Conservation (phyloP, 2,888 invertebrate genomes). For the Andrena minutula region DNA sequence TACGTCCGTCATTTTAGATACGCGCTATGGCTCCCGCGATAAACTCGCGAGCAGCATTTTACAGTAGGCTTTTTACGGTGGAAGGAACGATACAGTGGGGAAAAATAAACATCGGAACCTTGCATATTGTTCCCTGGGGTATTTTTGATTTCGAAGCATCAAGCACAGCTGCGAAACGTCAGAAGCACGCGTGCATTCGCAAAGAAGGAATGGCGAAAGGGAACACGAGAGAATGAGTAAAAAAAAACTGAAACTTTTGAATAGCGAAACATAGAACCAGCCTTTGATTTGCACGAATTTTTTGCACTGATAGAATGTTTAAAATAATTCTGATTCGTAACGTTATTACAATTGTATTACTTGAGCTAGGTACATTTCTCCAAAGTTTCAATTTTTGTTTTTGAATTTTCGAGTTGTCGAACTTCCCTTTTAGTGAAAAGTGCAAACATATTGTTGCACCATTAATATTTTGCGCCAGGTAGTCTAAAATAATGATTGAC, state of each 20-base stretch:
- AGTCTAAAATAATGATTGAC: too few relatives aligned
- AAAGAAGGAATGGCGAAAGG: slow-evolving; percentile 11
- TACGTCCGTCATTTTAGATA: not conserved
- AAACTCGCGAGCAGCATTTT: slow-evolving; percentile 25
- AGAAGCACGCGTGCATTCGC: slow-evolving; percentile 24
- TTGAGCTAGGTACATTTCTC: too few relatives aligned
- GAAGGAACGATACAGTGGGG: slow-evolving; percentile 46
- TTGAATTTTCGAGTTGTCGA: too few relatives aligned
- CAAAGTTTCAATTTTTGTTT: too few relatives aligned
- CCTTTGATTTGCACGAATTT: slow-evolving; percentile 15
- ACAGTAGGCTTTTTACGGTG: slow-evolving; percentile 37
- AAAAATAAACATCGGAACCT: slow-evolving; percentile 58
- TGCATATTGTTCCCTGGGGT: slow-evolving; percentile 68
- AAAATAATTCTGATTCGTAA: not conserved
- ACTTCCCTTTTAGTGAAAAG: too few relatives aligned
- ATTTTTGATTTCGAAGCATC: slow-evolving; percentile 67
- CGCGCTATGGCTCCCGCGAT: slow-evolving; percentile 8
- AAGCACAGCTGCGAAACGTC: slow-evolving; percentile 47
- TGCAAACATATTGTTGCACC: too few relatives aligned
- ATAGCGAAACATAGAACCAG: slow-evolving; percentile 27
- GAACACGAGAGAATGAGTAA: slow-evolving; percentile 40
- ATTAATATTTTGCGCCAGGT: too few relatives aligned
- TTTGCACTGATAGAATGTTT: slow-evolving; percentile 52
- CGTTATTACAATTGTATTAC: too few relatives aligned
- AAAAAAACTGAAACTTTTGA: slow-evolving; percentile 43